Evolutionary conservation across 2,113 vertebrate species (phyloP).

Genomic region (Taxidea taxus): DNA sequence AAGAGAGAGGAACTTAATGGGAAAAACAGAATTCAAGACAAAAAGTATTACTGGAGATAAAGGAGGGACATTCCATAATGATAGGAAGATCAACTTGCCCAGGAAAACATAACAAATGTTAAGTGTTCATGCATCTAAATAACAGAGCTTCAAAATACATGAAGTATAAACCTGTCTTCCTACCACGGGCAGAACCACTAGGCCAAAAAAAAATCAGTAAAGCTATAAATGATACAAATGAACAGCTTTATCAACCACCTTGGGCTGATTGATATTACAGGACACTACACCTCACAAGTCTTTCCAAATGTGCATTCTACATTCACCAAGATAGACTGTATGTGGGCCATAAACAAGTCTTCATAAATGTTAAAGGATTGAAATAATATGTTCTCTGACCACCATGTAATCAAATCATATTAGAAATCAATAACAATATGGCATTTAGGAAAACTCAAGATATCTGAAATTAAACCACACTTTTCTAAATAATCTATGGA

Average conservation of each 20-base stretch:
- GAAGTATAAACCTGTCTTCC: neutral
- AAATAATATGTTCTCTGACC: neutral
- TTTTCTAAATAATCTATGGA: neutral
- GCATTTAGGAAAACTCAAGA: neutral
- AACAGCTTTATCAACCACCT: neutral
- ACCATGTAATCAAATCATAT: neutral
- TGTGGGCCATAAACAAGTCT: neutral
- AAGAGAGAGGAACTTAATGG: neutral
- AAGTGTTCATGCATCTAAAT: neutral
- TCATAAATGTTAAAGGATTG: neutral
- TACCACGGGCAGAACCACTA: neutral
- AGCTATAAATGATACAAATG: neutral
- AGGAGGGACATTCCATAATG: neutral
- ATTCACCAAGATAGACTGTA: neutral
- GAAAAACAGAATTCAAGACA: neutral
- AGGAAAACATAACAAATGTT: neutral
- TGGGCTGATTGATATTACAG: neutral
- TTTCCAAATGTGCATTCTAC: neutral
- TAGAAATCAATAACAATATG: neutral
- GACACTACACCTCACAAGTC: neutral
- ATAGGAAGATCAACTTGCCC: neutral
- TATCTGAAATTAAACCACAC: neutral
- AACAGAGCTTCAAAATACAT: neutral
- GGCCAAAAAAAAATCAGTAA: neutral
- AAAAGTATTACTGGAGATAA: neutral